Evolutionary conservation across 2,888 invertebrate genomes (phyloP).

Genomic region (Machimus rusticus): DNA sequence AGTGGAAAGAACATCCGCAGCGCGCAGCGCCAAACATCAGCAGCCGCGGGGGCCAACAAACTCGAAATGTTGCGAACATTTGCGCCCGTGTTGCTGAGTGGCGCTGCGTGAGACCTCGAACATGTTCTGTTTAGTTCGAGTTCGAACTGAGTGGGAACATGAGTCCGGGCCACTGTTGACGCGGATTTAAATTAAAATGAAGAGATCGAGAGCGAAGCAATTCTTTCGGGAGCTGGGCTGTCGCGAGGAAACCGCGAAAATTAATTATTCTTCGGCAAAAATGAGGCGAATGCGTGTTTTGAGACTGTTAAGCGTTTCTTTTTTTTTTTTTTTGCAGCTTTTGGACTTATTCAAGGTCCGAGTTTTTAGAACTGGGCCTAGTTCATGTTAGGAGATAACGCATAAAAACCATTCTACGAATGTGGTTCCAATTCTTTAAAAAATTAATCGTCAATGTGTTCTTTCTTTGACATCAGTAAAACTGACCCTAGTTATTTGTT

Average conservation of each 20-base stretch:
- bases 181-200: background rate
- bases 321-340: background rate
- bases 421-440: too few relatives aligned
- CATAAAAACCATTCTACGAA: too few relatives aligned
- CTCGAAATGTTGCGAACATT: background rate
- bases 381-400: background rate
- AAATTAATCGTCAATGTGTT: too few relatives aligned
- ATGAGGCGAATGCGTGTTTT: background rate
- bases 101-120: background rate
- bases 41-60: conserved; percentile 21
- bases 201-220: background rate
- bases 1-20: background rate
- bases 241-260: background rate
- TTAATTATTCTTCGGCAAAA: background rate
- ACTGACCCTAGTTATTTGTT: too few relatives aligned
- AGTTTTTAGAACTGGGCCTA: background rate
- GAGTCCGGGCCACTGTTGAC: background rate
- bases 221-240: background rate
- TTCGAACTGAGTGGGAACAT: background rate
- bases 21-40: background rate
- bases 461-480: too few relatives aligned
- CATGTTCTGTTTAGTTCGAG: background rate
- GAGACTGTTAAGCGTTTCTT: background rate
- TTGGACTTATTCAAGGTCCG: background rate
- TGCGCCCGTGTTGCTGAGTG: background rate